Evolutionary conservation across 2,888 invertebrate genomes (phyloP), one percentile per base, ranked within the genome.

Genomic region (Pollenia angustigena): DNA sequence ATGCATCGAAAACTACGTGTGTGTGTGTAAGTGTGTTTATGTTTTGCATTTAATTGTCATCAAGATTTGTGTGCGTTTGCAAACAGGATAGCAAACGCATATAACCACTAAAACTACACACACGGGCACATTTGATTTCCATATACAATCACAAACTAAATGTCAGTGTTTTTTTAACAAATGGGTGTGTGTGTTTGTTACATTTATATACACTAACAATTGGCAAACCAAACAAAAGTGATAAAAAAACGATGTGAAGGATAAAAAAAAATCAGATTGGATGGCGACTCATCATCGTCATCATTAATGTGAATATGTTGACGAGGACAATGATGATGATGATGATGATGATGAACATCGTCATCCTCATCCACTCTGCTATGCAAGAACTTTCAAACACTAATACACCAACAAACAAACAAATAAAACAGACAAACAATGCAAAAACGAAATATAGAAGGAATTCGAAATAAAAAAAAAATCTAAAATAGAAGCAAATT

Each of bases 11-110:
- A 16, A n/a, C 3, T 40, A 3, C 14, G 56, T 40, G 18, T 74
- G 48, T 50, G 60, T 66, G 69, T 69, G 60, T 50, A 44, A 44
- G 54, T 78, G 11, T 68, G 48, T 60, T 72, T 75, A 75, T 79
- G 16, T 76, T 84, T 84, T 85, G 78, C 84, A 82, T 87, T 85
- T 81, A 88, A 85, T 88, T 88, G 88, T 88, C 88, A 88, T 87
- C 87, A 82, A 82, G 81, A 80, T 83, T 87, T 85, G 87, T 87
- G 74, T 88, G 88, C 88, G 85, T 88, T 88, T 42, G 88, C 85
- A 88, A 88, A 88, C 85, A 88, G 88, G 83, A 85, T 81, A 85
- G 48, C 66, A 72, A 71, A 81, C 82, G 16, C 68, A 58, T n/a
- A 85, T 42, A 76, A 12, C 0, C 71, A 68, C 71, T 76, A 46